These are phyloP conservation scores for Corydoras sp. DNA, from an alignment of 2,113 vertebrate species.

Conservation along the genomic window DNA sequence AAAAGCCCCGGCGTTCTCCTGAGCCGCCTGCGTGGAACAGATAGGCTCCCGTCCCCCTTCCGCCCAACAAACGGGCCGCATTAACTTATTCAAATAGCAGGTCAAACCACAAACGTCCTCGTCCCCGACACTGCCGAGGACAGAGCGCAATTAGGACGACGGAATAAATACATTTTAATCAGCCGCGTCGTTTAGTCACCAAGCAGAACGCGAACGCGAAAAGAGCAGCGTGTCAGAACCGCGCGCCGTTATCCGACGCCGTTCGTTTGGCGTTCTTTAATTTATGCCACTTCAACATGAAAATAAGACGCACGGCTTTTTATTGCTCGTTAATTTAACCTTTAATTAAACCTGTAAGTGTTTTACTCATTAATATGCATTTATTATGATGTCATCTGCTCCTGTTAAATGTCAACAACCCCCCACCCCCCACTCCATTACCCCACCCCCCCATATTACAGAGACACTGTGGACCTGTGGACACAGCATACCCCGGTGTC, in stretches of 20 bases:
- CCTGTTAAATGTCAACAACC: too few relatives aligned
- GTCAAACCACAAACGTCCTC: constrained; percentile 76
- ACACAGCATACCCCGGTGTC: too few relatives aligned
- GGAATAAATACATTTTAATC: constrained; percentile 85
- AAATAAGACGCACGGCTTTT: too few relatives aligned
- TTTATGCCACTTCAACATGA: too few relatives aligned
- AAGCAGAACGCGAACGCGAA: background rate
- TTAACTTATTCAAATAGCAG: constrained; percentile 89
- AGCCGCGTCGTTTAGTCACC: constrained; percentile 16
- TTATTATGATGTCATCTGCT: too few relatives aligned
- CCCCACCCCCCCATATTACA: too few relatives aligned
- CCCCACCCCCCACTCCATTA: too few relatives aligned
- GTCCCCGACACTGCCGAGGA: constrained; percentile 62
- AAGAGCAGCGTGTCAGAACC: background rate
- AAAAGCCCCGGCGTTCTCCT: constrained; percentile 79
- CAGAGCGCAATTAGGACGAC: constrained; percentile 71
- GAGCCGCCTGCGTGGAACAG: constrained; percentile 81
- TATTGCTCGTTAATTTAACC: too few relatives aligned
- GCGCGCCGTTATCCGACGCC: background rate
- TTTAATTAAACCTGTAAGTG: too few relatives aligned
- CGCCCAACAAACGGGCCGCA: constrained; percentile 70
- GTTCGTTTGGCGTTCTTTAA: background rate
- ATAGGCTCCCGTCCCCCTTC: constrained; percentile 66
- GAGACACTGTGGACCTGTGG: too few relatives aligned
- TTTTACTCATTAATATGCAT: too few relatives aligned